Percentiles rank a stretch among this genome's conserved stretches.
Evolutionary conservation across 2,797 vertebrate species (phyloP).

Genomic region (Xerus rutilus): DNA sequence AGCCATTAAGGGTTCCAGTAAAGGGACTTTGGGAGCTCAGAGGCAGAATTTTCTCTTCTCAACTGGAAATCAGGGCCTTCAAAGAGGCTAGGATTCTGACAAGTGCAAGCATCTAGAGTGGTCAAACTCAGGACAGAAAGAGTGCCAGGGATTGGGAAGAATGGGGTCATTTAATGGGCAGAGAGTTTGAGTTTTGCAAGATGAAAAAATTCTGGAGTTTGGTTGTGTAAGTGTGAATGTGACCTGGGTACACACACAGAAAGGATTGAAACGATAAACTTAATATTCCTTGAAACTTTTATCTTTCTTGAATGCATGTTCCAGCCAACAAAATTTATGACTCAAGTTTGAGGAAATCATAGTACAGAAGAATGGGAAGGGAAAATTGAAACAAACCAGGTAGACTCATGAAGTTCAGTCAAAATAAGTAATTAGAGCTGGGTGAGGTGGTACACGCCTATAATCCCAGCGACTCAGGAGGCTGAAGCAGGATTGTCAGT

Average conservation of each 20-base stretch:
- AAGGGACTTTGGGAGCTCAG: not conserved
- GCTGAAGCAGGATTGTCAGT: too few relatives aligned
- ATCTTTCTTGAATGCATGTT: not conserved
- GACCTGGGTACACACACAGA: not conserved
- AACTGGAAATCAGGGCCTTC: not conserved
- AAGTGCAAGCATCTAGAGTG: not conserved
- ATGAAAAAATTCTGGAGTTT: not conserved
- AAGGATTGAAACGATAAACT: not conserved
- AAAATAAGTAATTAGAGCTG: slow-evolving; percentile 10
- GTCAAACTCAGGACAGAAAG: not conserved
- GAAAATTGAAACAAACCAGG: slow-evolving; percentile 62
- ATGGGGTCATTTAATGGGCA: not conserved
- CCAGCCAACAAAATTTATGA: not conserved
- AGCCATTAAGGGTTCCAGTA: not conserved
- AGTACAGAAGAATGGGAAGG: not conserved
- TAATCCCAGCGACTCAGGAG: too few relatives aligned
- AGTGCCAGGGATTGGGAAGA: not conserved
- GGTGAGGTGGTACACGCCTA: too few relatives aligned
- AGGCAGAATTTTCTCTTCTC: not conserved
- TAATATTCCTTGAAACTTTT: not conserved
- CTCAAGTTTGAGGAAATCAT: slow-evolving; percentile 46
- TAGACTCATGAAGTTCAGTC: not conserved
- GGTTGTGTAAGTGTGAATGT: not conserved
- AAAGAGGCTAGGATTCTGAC: not conserved
- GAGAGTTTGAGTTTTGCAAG: not conserved